Percentiles rank a stretch among this genome's conserved stretches.
These are phyloP conservation scores for Ophraella communa DNA, from an alignment of 2,888 invertebrate species.

Conservation along the genomic window DNA sequence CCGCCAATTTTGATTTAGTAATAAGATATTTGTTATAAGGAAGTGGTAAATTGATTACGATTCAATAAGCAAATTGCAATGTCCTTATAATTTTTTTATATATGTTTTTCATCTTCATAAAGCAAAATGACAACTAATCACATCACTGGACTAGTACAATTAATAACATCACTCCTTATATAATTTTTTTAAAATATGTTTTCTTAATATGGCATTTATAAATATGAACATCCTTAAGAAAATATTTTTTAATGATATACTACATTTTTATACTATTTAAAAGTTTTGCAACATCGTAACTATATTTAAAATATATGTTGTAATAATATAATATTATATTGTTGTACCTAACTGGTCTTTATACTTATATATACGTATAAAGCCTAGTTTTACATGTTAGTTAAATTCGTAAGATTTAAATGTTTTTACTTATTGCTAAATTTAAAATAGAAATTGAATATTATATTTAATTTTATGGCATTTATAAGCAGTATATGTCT, in stretches of 20 bases:
- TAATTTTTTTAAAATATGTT: background rate
- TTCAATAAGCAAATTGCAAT: background rate
- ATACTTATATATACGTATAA: background rate
- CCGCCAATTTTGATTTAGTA: too few species aligned
- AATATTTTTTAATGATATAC: background rate
- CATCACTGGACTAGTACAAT: background rate
- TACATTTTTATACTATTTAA: too few species aligned
- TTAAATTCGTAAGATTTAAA: too few species aligned
- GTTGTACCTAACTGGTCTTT: background rate
- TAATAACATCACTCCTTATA: background rate
- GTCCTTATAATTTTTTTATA: background rate
- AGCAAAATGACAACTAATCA: background rate
- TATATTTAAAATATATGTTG: background rate
- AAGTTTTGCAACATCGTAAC: background rate
- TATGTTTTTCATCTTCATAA: background rate
- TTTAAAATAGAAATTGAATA: background rate
- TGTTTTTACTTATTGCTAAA: background rate
- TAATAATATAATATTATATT: background rate
- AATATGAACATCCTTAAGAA: background rate
- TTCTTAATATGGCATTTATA: background rate
- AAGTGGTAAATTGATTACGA: background rate
- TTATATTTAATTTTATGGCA: background rate
- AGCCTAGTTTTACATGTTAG: too few species aligned
- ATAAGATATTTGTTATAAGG: background rate
- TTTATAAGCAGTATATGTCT: slow-evolving; percentile 2